Evolutionary conservation across 2,113 vertebrate genomes (phyloP).

Genomic region (Clarias magur): DNA sequence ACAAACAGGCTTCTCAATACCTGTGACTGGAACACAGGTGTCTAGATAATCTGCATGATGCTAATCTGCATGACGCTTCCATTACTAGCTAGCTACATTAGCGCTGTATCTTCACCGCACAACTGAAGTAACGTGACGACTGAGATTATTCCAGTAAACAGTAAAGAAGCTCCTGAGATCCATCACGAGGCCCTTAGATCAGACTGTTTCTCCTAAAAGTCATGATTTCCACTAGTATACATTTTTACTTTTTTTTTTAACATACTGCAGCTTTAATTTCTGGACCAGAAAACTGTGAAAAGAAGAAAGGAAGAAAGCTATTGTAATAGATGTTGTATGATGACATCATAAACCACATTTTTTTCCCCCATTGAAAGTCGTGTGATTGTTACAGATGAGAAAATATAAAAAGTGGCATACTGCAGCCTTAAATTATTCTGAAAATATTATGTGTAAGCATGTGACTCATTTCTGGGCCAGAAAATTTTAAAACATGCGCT

Average conservation of each 20-base stretch:
- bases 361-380: not conserved
- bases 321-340: not conserved
- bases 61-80: not conserved
- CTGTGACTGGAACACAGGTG: not conserved
- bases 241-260: not conserved
- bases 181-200: not conserved
- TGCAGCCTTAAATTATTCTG: not conserved
- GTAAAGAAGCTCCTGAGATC: not conserved
- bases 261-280: not conserved
- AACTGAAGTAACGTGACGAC: not conserved
- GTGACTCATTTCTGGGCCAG: not conserved
- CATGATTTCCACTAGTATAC: not conserved
- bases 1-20: not conserved
- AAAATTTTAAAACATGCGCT: not conserved
- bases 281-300: not conserved
- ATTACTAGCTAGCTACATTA: not conserved
- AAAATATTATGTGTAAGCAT: not conserved
- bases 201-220: not conserved
- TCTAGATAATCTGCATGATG: not conserved
- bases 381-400: not conserved
- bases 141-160: not conserved
- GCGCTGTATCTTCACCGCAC: not conserved
- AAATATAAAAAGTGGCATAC: not conserved
- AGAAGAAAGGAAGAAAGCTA: not conserved
- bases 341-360: not conserved